Evolutionary conservation across 1,140 invertebrate genomes (phyloP).

Genomic region (Rhagoletis pomonella): DNA sequence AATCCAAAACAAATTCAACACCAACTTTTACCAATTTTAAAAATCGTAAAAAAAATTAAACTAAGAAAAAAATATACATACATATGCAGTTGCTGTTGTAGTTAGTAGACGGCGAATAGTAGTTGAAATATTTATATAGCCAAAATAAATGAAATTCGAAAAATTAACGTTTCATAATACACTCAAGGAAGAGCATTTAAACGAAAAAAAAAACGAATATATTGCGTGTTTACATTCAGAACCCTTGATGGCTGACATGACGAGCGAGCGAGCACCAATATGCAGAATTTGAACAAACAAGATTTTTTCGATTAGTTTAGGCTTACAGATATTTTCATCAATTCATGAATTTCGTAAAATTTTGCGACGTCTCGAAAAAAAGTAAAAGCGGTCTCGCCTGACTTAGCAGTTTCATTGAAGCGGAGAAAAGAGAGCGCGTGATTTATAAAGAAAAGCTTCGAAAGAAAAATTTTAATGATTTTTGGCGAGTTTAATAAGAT

Average conservation of each 20-base stretch:
- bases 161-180: background rate
- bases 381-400: no score
- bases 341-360: no score
- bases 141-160: background rate
- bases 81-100: background rate
- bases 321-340: no score
- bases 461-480: no score
- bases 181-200: background rate
- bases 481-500: no score
- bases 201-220: background rate
- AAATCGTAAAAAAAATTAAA: background rate
- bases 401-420: no score
- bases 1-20: background rate
- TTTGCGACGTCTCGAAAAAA: no score
- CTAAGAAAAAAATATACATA: background rate
- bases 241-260: background rate
- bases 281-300: no score
- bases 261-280: background rate
- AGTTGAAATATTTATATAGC: conserved; percentile 23
- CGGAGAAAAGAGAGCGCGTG: no score
- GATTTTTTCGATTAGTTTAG: no score
- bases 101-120: background rate
- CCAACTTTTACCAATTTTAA: conserved; percentile 9
- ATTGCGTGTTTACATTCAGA: background rate
- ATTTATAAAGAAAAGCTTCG: no score